phyloP scores from a whole-genome alignment of 2,888 invertebrate genomes.

The Luperina testacea region DNA sequence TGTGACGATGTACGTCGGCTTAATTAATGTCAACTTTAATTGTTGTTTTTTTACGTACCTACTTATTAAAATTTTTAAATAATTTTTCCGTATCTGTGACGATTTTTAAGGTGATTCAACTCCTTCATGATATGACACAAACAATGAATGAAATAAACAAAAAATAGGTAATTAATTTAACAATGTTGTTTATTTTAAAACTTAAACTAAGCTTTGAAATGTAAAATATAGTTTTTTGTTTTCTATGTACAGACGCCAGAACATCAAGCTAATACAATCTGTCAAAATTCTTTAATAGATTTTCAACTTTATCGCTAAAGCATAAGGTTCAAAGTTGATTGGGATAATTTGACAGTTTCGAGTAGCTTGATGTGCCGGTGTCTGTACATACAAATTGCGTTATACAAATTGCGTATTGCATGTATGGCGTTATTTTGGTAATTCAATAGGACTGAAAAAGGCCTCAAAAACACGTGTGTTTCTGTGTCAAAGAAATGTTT shows the following conservation, averaged over 20 bases:
- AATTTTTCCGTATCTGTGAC: slow-evolving; percentile 17
- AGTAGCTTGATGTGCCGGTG: too few relatives aligned
- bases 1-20: slow-evolving; percentile 56
- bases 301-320: too few relatives aligned
- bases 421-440: background rate
- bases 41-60: too few relatives aligned
- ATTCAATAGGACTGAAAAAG: background rate
- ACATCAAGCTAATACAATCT: too few relatives aligned
- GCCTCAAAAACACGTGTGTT: background rate
- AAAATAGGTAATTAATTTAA: too few relatives aligned
- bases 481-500: background rate
- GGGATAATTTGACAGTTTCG: too few relatives aligned
- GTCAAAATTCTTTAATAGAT: too few relatives aligned
- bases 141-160: too few relatives aligned
- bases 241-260: background rate
- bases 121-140: background rate
- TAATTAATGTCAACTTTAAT: too few relatives aligned
- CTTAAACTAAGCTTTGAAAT: background rate
- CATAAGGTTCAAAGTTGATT: too few relatives aligned
- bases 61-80: background rate
- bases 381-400: background rate
- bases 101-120: slow-evolving; percentile 25
- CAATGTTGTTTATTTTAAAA: background rate
- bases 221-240: too few relatives aligned
- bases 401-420: too few relatives aligned